Base-by-base conservation (phyloP, 2,888 invertebrate species). In the Cryptosula pallasiana region DNA sequence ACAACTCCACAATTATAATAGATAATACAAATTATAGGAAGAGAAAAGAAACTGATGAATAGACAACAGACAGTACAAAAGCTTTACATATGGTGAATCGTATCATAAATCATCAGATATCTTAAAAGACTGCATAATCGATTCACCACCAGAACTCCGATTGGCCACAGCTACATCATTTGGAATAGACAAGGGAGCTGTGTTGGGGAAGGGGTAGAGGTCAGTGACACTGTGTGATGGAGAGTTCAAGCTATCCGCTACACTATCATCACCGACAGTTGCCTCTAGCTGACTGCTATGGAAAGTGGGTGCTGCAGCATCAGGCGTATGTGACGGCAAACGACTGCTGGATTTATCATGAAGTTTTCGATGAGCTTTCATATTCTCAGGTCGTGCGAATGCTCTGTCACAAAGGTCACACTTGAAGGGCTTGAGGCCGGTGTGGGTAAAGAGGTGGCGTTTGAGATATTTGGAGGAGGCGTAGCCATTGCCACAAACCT, bases 401-500 rank as follows among this genome's bases (percentile, higher is more conserved):
- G 55, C 70, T 55, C 69, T 69, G 23, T 69, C 72, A 55, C 72
- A 72, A 1, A 54, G n/a, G 27, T 58, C 55, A 55, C 72, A 72
- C 57, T 63, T 55, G 70, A 2, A 34, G 1, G 72, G 72, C 32
- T 70, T 72, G 23, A 70, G 70, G 54, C 70, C 72, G 23, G 70
- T 71, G 57, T 72, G 72, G 0, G 57, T 71, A 20, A 32, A n/a
- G 9, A 71, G 34, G 58, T 72, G 72, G 3, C 35, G 13, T 35
- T 73, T 71, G 23, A 73, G 73, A 32, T 57, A 36, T 1, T 35
- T 32, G 1, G 35, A n/a, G 29, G 32, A 20, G 2, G 58, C 71
- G 71, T 55, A 73, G 29, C 73, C 45, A 29, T 73, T 73, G 9
- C 71, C 73, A 58, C 73, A 73, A 20, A 35, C n/a, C n/a, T 45